phyloP scores from a whole-genome alignment of 2,888 invertebrate genomes.

The Drosophila nigritarsus region DNA sequence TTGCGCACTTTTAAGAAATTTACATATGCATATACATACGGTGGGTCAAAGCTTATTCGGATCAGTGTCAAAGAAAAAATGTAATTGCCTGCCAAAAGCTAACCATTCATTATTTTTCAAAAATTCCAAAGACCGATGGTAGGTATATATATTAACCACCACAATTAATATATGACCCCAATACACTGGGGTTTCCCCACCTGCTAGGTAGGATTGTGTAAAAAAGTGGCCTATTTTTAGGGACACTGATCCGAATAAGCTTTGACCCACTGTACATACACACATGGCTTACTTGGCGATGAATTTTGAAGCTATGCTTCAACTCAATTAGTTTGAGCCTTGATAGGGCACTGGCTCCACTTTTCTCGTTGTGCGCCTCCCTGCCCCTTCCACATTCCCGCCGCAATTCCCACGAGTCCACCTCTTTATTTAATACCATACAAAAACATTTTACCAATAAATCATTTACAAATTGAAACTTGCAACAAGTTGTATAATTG shows the following conservation, averaged over 20 bases:
- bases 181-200: no score
- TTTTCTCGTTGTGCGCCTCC: not conserved
- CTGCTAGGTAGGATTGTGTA: no score
- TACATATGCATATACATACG: not conserved
- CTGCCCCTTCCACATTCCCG: not conserved
- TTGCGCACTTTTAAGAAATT: conserved; percentile 25
- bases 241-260: no score
- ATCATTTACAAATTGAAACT: not conserved
- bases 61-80: no score
- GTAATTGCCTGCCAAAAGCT: no score
- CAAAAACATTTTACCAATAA: not conserved
- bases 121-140: no score
- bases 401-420: not conserved
- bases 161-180: no score
- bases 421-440: not conserved
- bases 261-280: no score
- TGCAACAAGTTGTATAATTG: not conserved
- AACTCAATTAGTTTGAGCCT: not conserved
- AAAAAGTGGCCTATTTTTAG: no score
- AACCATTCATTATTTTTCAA: no score
- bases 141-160: no score
- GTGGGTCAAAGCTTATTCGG: no score
- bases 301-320: not conserved
- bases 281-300: not conserved
- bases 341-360: not conserved